A percentile compares a stretch with the other conserved stretches of the same genome.
phyloP scores from a whole-genome alignment of 2,797 vertebrate species.

The Rhinatrema bivittatum region DNA sequence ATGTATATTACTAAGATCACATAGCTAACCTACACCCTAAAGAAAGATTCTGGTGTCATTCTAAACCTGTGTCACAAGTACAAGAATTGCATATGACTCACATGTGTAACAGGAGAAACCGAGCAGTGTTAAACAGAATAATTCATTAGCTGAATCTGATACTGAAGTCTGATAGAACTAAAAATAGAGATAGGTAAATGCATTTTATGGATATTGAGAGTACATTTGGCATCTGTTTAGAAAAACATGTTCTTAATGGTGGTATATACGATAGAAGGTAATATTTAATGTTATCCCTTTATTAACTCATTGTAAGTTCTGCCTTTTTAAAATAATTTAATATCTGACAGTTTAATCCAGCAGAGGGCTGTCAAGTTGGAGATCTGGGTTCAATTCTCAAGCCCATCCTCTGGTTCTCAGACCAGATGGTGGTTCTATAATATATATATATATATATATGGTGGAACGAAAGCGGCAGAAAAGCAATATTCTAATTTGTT shows the following conservation, averaged over 20 bases:
- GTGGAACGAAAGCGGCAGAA: too few species aligned
- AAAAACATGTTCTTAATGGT: neutral
- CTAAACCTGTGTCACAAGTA: constrained; percentile 14
- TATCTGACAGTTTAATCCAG: too few species aligned
- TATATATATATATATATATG: too few species aligned
- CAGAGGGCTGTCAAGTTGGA: too few species aligned
- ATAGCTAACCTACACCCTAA: constrained; percentile 12
- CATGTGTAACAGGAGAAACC: constrained; percentile 17
- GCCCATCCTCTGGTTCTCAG: too few species aligned
- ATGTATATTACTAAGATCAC: constrained; percentile 9
- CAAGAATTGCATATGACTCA: constrained; percentile 12
- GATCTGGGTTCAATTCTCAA: too few species aligned
- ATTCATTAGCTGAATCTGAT: constrained; percentile 16
- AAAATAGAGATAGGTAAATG: constrained; percentile 22
- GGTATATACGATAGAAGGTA: neutral
- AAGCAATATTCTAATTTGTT: too few species aligned
- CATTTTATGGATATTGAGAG: constrained; percentile 1
- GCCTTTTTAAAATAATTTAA: too few species aligned
- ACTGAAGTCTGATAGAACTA: constrained; percentile 9
- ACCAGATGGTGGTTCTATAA: too few species aligned
- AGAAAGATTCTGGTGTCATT: constrained; percentile 21
- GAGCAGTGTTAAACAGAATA: constrained; percentile 18
- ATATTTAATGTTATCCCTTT: too few species aligned
- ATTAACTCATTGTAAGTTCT: too few species aligned
- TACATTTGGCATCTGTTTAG: constrained; percentile 9